Percentiles rank a stretch among this genome's conserved stretches.
Evolutionary conservation across 2,888 invertebrate genomes (phyloP).

Genomic region (Cerastis rubricosa): DNA sequence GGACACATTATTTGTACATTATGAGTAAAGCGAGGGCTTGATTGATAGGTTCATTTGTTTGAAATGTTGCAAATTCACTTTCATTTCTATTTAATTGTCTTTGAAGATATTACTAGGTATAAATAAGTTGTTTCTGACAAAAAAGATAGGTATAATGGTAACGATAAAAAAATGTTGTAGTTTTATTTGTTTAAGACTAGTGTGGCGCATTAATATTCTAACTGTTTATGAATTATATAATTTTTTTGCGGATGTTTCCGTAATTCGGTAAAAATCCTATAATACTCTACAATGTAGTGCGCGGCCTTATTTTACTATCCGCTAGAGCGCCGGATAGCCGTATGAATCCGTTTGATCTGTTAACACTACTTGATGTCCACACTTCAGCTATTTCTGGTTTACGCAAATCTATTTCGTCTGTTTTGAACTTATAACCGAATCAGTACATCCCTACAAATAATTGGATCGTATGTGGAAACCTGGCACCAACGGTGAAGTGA

Average conservation of each 20-base stretch:
- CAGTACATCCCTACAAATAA: too few relatives aligned
- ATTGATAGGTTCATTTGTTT: neutral
- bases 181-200: neutral
- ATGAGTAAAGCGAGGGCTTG: neutral
- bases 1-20: neutral
- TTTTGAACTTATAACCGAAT: neutral
- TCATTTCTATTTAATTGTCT: neutral
- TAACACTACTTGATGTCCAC: neutral
- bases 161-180: neutral
- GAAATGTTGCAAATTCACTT: neutral
- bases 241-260: neutral
- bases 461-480: neutral
- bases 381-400: conserved; percentile 6
- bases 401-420: neutral
- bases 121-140: neutral
- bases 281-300: neutral
- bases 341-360: conserved; percentile 8
- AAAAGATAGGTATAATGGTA: neutral
- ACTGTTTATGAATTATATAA: neutral
- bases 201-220: neutral
- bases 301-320: neutral
- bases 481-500: neutral
- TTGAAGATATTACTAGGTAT: neutral
- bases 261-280: neutral
- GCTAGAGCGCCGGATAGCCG: neutral